phyloP scores from a whole-genome alignment of 23 tunicate genomes.

The Diplosoma virens region DNA sequence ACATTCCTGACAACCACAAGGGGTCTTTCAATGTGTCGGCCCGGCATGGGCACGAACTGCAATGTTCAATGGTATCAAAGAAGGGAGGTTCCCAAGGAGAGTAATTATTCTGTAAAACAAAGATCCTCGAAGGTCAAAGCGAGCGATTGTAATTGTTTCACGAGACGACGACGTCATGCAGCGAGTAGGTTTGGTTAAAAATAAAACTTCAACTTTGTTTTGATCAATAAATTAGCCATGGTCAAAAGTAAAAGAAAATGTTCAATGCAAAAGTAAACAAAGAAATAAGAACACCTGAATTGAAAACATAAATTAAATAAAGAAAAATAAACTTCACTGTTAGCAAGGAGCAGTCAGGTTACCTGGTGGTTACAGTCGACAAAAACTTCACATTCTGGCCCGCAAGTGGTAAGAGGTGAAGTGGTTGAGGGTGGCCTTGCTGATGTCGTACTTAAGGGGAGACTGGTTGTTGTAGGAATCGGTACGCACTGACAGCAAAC shows the following conservation, averaged over 20 bases:
- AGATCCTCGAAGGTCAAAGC: not conserved
- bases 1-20: constrained; percentile 82
- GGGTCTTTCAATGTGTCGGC: constrained; percentile 49
- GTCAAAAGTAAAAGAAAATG: no score
- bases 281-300: no score
- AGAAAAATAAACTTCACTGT: not conserved
- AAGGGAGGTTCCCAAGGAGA: constrained; percentile 20
- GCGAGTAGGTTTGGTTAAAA: no score
- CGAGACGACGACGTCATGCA: no score
- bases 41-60: constrained; percentile 66
- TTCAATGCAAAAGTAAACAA: no score
- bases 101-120: constrained; percentile 31
- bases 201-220: no score
- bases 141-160: no score
- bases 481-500: constrained; percentile 71
- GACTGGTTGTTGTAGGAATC: constrained; percentile 60
- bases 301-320: no score
- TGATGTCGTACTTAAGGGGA: constrained; percentile 19
- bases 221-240: no score
- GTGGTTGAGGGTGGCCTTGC: constrained; percentile 48
- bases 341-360: not conserved
- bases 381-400: constrained; percentile 31
- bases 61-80: constrained; percentile 22
- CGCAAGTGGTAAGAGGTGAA: constrained; percentile 56
- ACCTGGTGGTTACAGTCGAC: constrained; percentile 70